Evolutionary conservation across 2,113 vertebrate species (phyloP).

Genomic region (Podarcis muralis): DNA sequence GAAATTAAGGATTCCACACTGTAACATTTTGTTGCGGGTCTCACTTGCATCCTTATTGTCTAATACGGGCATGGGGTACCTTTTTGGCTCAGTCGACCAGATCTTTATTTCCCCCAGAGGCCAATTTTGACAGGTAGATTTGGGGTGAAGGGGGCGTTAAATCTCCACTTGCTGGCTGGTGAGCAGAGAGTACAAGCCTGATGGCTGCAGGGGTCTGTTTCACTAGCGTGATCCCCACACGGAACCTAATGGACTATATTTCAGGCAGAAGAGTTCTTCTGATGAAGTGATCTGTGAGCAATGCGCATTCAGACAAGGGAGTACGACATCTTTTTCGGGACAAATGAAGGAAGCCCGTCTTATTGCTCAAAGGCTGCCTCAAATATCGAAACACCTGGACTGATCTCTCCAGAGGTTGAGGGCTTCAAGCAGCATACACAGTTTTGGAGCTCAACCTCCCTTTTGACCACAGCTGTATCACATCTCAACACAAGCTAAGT

Average conservation of each 20-base stretch:
- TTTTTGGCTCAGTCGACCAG: too few relatives aligned
- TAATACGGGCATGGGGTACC: too few relatives aligned
- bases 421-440: not conserved
- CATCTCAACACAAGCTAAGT: not conserved
- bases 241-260: not conserved
- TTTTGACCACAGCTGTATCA: not conserved
- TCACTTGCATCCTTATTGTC: too few relatives aligned
- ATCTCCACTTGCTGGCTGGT: too few relatives aligned
- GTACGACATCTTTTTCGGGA: constrained; percentile 4
- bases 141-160: too few relatives aligned
- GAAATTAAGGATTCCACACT: too few relatives aligned
- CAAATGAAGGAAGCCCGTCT: fast-evolving
- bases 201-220: too few relatives aligned
- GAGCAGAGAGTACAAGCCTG: too few relatives aligned
- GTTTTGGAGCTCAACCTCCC: not conserved
- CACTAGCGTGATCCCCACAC: too few relatives aligned
- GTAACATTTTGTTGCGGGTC: too few relatives aligned
- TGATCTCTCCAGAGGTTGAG: not conserved
- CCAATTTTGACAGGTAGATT: too few relatives aligned
- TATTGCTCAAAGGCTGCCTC: not conserved
- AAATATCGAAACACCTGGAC: not conserved
- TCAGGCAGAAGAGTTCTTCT: constrained; percentile 10
- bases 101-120: too few relatives aligned
- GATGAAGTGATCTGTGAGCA: not conserved
- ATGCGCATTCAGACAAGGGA: constrained; percentile 6